Evolutionary conservation across 2,888 invertebrate species (phyloP), one percentile per base, ranked within the genome.

Genomic region (Blera fallax): DNA sequence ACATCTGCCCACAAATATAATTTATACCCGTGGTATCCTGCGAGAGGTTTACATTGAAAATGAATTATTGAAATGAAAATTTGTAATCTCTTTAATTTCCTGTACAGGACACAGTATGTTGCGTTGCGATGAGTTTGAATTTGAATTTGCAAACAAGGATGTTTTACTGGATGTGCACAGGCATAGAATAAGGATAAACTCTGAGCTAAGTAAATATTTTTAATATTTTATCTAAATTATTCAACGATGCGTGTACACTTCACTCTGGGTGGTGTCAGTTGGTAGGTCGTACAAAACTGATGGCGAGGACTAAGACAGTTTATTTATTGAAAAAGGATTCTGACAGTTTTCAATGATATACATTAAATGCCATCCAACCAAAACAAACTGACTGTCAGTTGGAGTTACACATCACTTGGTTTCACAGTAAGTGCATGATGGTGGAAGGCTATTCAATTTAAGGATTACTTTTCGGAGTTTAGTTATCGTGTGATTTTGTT

Each of bases 71-170:
- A 67, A 67, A n/a, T 54, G 34, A 60, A 72, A 60, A 24, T 37
- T 10, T 14, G n/a, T 40, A 52, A 73, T 62, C 60, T 52, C 50
- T 73, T 73, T 48, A 60, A 73, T 73, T 73, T 62, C 73, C 73
- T 40, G 62, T n/a, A 18, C 14, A 21, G 16, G 6, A 3, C 24
- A 24, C 24, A 5, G 7, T 32, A 24, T 14, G 24, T 5, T 40
- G 6, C 4, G 29, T n/a, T n/a, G n/a, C n/a, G n/a, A n/a, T n/a
- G n/a, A n/a, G 29, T 14, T 18, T n/a, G 14, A 45, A 52, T 27
- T 27, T n/a, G 24, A 43, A 40, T 62, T 43, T 27, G 2, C 45
- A 43, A 29, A 52, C 6, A 1, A 37, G 16, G 14, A 24, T 40
- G 0, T 24, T 60, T 14, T 3, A 37, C n/a, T 24, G 24, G 27